Evolutionary conservation across 2,113 vertebrate genomes (phyloP).

Genomic region (Natator depressus): DNA sequence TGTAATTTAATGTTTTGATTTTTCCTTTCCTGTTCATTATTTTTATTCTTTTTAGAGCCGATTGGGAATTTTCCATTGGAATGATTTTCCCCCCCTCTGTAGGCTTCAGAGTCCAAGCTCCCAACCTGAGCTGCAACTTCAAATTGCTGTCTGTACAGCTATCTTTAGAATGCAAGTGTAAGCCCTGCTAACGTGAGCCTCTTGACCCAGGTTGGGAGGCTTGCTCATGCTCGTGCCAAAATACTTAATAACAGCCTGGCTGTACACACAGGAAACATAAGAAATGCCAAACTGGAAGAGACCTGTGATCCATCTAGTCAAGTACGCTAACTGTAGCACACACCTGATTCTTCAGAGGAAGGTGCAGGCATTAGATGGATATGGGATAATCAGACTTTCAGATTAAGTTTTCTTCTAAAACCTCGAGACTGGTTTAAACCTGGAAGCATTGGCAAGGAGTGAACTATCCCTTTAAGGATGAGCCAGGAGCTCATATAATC

Average conservation of each 20-base stretch:
- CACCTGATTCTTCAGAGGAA: neutral
- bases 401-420: neutral
- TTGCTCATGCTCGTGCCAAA: neutral
- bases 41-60: neutral
- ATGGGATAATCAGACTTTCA: neutral
- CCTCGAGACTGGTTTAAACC: neutral
- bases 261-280: neutral
- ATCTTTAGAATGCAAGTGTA: neutral
- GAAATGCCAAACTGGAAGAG: neutral
- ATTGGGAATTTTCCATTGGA: neutral
- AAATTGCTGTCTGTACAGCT: neutral
- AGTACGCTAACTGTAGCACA: neutral
- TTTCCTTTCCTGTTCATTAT: neutral
- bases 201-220: neutral
- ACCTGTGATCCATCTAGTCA: neutral
- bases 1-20: neutral
- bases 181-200: neutral
- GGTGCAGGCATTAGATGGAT: neutral
- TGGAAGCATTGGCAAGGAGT: neutral
- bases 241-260: neutral
- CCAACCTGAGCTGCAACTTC: neutral
- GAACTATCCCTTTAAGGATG: neutral
- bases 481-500: neutral
- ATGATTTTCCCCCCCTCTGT: neutral
- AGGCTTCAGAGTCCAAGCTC: neutral